A percentile compares a stretch with the other conserved stretches of the same genome.
phyloP scores from a whole-genome alignment of 1,140 invertebrate genomes.

The Bilobella aurantiaca region DNA sequence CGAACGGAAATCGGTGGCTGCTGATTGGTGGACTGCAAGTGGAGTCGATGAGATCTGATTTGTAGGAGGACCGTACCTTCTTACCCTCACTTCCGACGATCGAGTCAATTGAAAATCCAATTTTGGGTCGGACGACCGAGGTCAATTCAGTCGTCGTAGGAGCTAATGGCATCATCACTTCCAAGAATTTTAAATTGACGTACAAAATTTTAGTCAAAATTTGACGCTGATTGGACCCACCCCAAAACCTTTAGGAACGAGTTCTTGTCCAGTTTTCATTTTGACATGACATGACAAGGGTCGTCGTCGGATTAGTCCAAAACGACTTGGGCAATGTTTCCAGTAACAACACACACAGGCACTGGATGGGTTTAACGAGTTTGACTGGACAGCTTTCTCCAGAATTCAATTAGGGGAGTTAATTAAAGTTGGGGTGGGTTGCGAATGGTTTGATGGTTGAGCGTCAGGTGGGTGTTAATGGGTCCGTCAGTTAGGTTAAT shows the following conservation, averaged over 20 bases:
- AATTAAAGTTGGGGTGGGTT: background rate
- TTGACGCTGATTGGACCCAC: too few species aligned
- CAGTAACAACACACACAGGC: too few species aligned
- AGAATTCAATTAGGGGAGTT: background rate
- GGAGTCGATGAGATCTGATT: constrained; percentile 2
- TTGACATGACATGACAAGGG: too few species aligned
- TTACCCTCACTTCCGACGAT: constrained; percentile 61
- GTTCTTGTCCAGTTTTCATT: too few species aligned
- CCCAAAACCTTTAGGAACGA: too few species aligned
- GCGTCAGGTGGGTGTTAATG: constrained; percentile 25
- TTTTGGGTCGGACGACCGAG: constrained; percentile 71
- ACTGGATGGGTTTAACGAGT: background rate
- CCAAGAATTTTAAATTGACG: constrained; percentile 83
- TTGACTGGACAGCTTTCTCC: background rate
- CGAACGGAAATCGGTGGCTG: background rate
- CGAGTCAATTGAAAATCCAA: constrained; percentile 88
- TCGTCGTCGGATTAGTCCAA: too few species aligned
- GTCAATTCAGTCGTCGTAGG: constrained; percentile 72
- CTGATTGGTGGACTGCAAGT: background rate
- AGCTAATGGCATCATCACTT: constrained; percentile 68
- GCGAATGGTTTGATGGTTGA: background rate
- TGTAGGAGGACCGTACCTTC: constrained; percentile 16
- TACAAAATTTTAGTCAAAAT: background rate
- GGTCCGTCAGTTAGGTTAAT: constrained; percentile 3
- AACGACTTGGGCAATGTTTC: too few species aligned